Evolutionary conservation across 2,797 vertebrate genomes (phyloP).

Genomic region (Bovichtus diacanthus): DNA sequence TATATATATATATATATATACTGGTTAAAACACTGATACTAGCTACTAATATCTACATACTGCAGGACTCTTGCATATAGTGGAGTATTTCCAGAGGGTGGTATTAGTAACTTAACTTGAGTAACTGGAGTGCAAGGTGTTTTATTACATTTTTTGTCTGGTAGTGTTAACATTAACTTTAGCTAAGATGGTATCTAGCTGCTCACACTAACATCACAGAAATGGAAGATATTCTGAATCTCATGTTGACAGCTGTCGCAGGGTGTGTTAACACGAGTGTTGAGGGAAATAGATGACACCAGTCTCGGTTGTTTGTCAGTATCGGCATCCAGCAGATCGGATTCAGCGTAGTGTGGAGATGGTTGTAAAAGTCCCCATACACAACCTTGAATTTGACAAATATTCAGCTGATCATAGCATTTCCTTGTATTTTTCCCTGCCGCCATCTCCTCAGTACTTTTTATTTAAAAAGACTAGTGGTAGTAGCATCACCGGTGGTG

Average conservation of each 20-base stretch:
- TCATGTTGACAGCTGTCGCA: conserved; percentile 14
- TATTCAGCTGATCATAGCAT: not conserved
- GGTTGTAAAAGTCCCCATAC: not conserved
- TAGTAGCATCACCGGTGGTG: not conserved
- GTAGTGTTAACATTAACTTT: not conserved
- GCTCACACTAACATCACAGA: not conserved
- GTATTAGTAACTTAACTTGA: too few relatives aligned
- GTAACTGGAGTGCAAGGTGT: too few relatives aligned
- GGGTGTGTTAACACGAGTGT: conserved; percentile 17
- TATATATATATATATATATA: too few relatives aligned
- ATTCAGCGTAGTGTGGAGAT: not conserved
- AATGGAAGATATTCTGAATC: not conserved
- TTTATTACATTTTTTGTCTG: too few relatives aligned
- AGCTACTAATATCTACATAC: too few relatives aligned
- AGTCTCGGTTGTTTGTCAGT: not conserved
- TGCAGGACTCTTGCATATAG: too few relatives aligned
- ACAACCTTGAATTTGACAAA: not conserved
- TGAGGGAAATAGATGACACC: conserved; percentile 8
- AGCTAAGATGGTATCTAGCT: not conserved
- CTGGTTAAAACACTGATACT: too few relatives aligned
- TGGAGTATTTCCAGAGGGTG: too few relatives aligned
- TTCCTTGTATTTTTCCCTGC: not conserved
- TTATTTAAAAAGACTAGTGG: not conserved
- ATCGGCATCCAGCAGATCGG: not conserved
- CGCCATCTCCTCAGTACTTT: not conserved